Conservation (phyloP, 2,888 invertebrate species). For the Noctua janthe region DNA sequence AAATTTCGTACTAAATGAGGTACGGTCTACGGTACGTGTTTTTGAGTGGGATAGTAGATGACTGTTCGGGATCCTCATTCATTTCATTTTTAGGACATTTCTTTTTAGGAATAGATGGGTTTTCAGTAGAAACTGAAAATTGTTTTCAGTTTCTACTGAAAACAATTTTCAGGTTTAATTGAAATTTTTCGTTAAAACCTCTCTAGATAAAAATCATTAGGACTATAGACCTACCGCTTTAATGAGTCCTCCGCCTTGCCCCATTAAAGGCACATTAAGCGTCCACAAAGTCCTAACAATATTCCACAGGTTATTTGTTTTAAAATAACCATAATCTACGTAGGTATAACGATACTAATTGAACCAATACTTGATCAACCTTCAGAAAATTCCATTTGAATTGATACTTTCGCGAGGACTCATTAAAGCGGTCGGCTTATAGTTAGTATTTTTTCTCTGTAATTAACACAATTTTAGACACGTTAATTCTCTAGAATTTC, state of each 20-base stretch:
- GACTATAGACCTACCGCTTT: background rate
- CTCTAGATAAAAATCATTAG: background rate
- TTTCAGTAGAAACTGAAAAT: no score
- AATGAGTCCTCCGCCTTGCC: no score
- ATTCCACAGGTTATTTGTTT: no score
- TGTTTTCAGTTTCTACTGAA: conserved; percentile 6
- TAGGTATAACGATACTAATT: no score
- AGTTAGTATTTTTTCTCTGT: background rate
- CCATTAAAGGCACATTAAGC: no score
- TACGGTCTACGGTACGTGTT: conserved; percentile 46
- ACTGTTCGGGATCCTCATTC: conserved; percentile 31
- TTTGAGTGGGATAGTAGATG: conserved; percentile 43
- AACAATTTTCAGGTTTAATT: background rate
- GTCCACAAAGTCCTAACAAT: no score
- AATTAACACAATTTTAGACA: background rate
- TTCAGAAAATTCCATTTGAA: no score
- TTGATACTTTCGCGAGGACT: no score
- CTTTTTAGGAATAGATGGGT: conserved; percentile 10
- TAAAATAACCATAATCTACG: no score
- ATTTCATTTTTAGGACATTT: conserved; percentile 19
- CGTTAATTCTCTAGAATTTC: background rate
- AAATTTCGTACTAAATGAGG: conserved; percentile 54
- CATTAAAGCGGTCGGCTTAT: no score
- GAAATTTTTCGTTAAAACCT: background rate
- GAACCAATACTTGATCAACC: no score